These are phyloP conservation scores for Xenopus tropicalis DNA, from an alignment of 2,113 vertebrate species.

Conservation along the genomic window DNA sequence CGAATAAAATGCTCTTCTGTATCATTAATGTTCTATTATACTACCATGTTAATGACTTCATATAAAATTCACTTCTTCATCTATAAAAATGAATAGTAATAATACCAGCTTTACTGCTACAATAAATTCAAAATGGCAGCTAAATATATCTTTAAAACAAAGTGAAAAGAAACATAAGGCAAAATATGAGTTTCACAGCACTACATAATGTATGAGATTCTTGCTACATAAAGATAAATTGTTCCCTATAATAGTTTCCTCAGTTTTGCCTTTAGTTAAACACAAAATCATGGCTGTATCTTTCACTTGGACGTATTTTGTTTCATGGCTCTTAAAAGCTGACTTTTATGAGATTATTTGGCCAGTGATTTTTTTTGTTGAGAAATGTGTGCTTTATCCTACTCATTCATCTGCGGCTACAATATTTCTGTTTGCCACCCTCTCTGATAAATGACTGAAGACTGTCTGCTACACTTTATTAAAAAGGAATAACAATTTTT, in stretches of 20 bases:
- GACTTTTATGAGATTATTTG: constrained; percentile 77
- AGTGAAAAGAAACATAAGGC: not conserved
- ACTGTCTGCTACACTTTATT: constrained; percentile 98
- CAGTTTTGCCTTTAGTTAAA: constrained; percentile 58
- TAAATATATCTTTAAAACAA: not conserved
- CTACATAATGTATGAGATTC: not conserved
- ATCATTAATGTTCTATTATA: no score
- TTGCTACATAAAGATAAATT: constrained; percentile 30
- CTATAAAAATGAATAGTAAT: no score
- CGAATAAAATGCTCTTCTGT: no score
- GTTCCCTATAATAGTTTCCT: constrained; percentile 50
- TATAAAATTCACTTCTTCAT: no score
- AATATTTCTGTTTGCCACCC: constrained; percentile 78
- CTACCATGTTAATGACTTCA: no score
- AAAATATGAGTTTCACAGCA: not conserved
- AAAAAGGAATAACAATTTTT: constrained; percentile 99
- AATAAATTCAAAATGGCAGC: not conserved
- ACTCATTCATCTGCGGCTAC: constrained; percentile 72
- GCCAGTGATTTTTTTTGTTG: constrained; percentile 75
- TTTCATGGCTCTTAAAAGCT: constrained; percentile 71
- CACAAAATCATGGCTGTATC: constrained; percentile 57
- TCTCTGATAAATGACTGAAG: constrained; percentile 95
- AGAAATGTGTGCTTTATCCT: constrained; percentile 76
- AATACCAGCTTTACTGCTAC: no score
- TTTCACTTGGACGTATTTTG: constrained; percentile 64